Percentiles rank a stretch among this genome's conserved stretches.
Evolutionary conservation across 2,113 vertebrate genomes (phyloP).

Genomic region (Pachypanchax playfairii): DNA sequence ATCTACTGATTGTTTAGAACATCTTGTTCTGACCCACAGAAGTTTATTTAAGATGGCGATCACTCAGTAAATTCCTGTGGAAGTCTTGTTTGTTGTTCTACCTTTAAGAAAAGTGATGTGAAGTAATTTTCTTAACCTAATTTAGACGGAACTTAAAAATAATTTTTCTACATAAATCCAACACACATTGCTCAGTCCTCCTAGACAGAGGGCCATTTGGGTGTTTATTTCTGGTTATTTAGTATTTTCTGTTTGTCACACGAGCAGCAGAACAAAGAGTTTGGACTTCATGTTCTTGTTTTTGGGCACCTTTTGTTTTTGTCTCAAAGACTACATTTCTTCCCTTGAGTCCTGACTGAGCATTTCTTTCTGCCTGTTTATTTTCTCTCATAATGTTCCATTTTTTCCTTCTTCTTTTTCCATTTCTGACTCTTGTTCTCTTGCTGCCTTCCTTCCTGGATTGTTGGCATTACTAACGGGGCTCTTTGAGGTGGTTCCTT

Average conservation of each 20-base stretch:
- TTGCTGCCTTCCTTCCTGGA: conserved; percentile 4
- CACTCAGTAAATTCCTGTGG: no score
- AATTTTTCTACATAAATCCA: no score
- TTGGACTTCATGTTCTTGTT: background rate
- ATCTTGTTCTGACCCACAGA: no score
- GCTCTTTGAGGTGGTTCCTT: conserved; percentile 49
- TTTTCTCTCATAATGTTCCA: background rate
- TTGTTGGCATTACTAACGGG: conserved; percentile 50
- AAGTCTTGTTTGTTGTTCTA: no score
- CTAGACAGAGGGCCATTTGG: no score
- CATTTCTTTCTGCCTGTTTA: background rate
- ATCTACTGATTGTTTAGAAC: no score
- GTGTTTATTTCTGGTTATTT: background rate
- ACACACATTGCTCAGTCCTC: no score
- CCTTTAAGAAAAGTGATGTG: no score
- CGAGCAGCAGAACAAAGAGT: background rate
- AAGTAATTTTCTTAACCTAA: no score
- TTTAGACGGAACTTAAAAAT: no score
- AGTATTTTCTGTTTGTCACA: background rate
- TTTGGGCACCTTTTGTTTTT: conserved; percentile 3
- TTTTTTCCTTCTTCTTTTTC: background rate
- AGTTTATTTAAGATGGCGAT: no score
- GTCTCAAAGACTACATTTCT: background rate
- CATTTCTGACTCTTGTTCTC: background rate
- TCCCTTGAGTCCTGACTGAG: background rate